Evolutionary conservation across 1,140 invertebrate genomes (phyloP), one percentile per base, ranked within the genome.

Genomic region (Leptestheria dahalacensis): DNA sequence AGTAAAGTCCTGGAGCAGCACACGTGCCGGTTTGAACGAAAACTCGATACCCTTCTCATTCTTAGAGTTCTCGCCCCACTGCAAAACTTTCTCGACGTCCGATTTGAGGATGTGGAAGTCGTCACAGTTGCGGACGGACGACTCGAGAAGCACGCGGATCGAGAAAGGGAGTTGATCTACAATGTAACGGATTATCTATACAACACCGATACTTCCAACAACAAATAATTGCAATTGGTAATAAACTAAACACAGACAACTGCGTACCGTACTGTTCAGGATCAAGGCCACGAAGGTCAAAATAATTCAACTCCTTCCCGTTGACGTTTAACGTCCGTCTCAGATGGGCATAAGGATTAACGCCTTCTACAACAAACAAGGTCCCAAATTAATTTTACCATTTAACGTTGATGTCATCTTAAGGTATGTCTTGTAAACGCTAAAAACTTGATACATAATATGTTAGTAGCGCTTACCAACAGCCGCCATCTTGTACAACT

Each of bases 1-100:
- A 51, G 91, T 97, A 60, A 88, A 88, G 74, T 92, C 89, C 85
- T 98, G 95, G 20, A 99, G 76, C 61, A 99, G 88, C 57, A 98
- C 95, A 68, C 95, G 77, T 0, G 92, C 86, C 1, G 95, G 94
- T 73, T 90, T 91, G 70, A 99, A 99, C 1, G 91, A 84, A 29
- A 99, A 84, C 77, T 99, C 95, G n/a, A 90, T 83, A 52, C 82
- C 84, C 21, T 75, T 78, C 64, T 80, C 73, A 2, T 75, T 68
- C 4, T 74, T 69, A 72, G 92, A 84, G 70, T 85, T 82, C 47
- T 74, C 68, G 71, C 91, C 80, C 95, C 95, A 99, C 63, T 89
- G 76, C n/a, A 97, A 73, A 47, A 98, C 87, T 64, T 85, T 93
- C 61, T 87, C 73, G 1, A 98, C 91, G 78, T 99, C 94, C 55